These are phyloP conservation scores for Anodontia alba DNA, from an alignment of 2,888 invertebrate species.

Conservation along the genomic window DNA sequence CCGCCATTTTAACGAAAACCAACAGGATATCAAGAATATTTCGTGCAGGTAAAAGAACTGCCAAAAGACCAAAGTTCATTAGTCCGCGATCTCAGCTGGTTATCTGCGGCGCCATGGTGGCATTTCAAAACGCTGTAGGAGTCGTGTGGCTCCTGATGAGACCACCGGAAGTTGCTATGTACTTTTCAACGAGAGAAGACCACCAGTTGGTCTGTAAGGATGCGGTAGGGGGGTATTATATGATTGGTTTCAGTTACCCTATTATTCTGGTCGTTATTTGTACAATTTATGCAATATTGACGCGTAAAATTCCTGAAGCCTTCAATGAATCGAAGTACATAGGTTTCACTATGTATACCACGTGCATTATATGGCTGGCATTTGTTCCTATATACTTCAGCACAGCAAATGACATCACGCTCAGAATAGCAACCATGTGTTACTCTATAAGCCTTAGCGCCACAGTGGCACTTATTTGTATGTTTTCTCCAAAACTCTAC, in stretches of 20 bases:
- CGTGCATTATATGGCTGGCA: constrained; percentile 88
- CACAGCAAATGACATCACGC: constrained; percentile 87
- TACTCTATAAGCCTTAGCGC: constrained; percentile 97
- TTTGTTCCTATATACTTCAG: constrained; percentile 88
- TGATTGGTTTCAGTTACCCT: constrained; percentile 91
- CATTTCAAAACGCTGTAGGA: constrained; percentile 89
- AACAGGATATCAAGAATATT: constrained; percentile 85
- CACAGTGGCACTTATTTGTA: constrained; percentile 95
- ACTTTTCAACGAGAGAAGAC: constrained; percentile 96
- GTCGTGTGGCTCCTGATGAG: constrained; percentile 96
- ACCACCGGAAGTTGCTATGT: constrained; percentile 94
- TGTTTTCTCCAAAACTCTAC: constrained; percentile 97
- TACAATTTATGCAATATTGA: constrained; percentile 85
- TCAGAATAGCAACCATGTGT: constrained; percentile 97
- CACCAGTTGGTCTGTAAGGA: constrained; percentile 93
- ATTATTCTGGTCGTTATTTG: constrained; percentile 93
- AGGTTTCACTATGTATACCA: constrained; percentile 94
- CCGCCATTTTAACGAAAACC: constrained; percentile 85
- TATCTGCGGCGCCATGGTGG: constrained; percentile 84
- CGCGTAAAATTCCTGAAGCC: constrained; percentile 85
- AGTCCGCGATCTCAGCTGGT: constrained; percentile 85
- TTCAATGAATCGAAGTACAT: constrained; percentile 86
- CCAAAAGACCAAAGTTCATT: constrained; percentile 85
- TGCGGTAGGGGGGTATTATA: constrained; percentile 87
- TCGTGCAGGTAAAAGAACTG: constrained; percentile 84